Evolutionary conservation across 2,797 vertebrate genomes (phyloP), one percentile per base, ranked within the genome.

Genomic region (Macrochelys suwanniensis): DNA sequence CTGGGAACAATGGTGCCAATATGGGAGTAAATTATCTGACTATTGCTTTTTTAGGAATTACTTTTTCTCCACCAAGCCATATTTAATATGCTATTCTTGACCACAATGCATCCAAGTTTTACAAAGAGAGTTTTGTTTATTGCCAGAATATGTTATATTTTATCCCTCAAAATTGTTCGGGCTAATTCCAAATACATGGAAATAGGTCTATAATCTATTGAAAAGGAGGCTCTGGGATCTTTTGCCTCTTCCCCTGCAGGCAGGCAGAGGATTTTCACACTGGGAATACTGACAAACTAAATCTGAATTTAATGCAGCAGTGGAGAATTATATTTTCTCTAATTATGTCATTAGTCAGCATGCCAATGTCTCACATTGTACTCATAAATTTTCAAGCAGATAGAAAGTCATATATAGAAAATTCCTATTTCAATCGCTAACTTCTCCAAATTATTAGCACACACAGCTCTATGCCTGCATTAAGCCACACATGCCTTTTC

Each of bases 331-430:
- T 82, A 89, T 59, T 88, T 51, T 65, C 74, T 80, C 91, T 94
- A 97, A 97, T 96, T 96, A 96, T 84, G 80, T 88, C 92, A 95
- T 97, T 94, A 95, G 90, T 96, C 96, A 95, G 92, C 87, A 90
- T 91, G 89, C 86, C 94, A 95, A 95, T 96, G 83, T 89, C 80
- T 95, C 86, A 84, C 78, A 93, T 74, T 83, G 95, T 94, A 95
- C 95, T 97, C 95, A 96, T 94, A 94, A 95, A 97, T 95, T 97
- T 96, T 94, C 83, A 93, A 97, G 91, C 86, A 94, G 84, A 6
- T 92, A 97, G 77, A 76, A 95, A 96, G 96, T 96, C 95, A 4
- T 86, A 91, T 76, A 79, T 50, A 42, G 37, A 42, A 87, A 89
- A 89, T 93, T 94, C 94, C 94, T 91, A 95, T 93, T 96, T 92